Evolutionary conservation across 1,140 invertebrate genomes (phyloP), one percentile per base, ranked within the genome.

Genomic region (Drosophila baimaii): DNA sequence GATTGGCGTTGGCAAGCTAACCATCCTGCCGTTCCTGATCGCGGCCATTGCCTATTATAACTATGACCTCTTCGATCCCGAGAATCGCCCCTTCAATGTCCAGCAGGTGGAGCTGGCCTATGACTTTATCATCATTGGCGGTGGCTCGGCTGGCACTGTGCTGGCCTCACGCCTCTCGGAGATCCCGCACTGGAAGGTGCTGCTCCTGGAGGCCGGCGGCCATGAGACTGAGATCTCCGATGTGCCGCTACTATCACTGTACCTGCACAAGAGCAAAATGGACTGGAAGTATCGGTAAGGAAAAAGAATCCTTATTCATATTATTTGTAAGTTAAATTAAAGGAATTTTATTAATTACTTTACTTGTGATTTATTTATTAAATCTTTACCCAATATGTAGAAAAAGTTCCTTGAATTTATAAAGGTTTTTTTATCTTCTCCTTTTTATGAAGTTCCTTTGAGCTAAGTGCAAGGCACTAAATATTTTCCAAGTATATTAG

Each of bases 241-340:
- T 84, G 96, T 97, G 8, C 97, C 97, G 0, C 93, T 96, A 44
- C 92, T 97, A 0, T 97, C 97, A 17, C 92, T 97, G 5, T 97
- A 97, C 82, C 93, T 98, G 46, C 97, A 98, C 91, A 97, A 97
- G 70, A 98, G 97, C 81, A 96, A 96, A 92, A 77, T 97, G 73
- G 98, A 99, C 92, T 99, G 98, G 98, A 96, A 97, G 83, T 98
- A 98, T 91, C 94, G 95, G 93, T 95, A 83, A 93, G 92, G 1
- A 5, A 2, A 2, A 2, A 31, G 17, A n/a, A n/a, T n/a, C n/a
- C n/a, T n/a, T n/a, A n/a, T n/a, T n/a, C n/a, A n/a, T n/a, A n/a
- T n/a, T n/a, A n/a, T n/a, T n/a, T n/a, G n/a, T n/a, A n/a, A n/a
- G n/a, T n/a, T n/a, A n/a, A n/a, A n/a, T n/a, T n/a, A n/a, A n/a